Percentiles rank a stretch among this genome's conserved stretches.
Evolutionary conservation across 2,797 vertebrate species (phyloP).

Genomic region (Buceros bicornis): DNA sequence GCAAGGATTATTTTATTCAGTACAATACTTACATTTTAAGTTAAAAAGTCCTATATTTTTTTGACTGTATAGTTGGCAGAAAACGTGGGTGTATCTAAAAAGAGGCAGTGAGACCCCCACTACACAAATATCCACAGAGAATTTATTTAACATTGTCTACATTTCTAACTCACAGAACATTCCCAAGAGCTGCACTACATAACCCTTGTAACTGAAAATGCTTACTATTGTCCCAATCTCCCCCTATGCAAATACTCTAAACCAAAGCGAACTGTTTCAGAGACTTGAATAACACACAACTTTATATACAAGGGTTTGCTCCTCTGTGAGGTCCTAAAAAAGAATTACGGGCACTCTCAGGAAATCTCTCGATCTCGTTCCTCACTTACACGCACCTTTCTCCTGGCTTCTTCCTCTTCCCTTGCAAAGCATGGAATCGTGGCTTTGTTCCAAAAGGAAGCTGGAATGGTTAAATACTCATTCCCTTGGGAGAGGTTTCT

Average conservation of each 20-base stretch:
- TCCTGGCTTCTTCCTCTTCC: background rate
- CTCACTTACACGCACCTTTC: background rate
- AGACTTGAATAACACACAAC: background rate
- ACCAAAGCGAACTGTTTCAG: background rate
- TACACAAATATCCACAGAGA: background rate
- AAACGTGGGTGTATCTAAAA: background rate
- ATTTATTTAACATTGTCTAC: background rate
- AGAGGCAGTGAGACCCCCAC: background rate
- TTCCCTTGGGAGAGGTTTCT: constrained; percentile 27
- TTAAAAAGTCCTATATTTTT: background rate
- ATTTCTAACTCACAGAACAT: background rate
- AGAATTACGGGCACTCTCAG: background rate
- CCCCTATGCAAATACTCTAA: background rate
- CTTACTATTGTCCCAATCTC: background rate
- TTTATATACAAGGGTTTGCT: background rate
- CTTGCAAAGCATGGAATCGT: background rate
- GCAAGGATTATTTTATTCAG: background rate
- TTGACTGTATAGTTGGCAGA: background rate
- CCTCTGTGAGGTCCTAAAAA: background rate
- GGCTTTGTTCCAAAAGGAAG: constrained; percentile 53
- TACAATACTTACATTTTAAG: background rate
- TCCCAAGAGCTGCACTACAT: background rate
- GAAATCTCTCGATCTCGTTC: background rate
- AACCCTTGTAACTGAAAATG: background rate
- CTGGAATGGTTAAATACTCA: constrained; percentile 13